Base-by-base conservation (phyloP, 1,140 invertebrate species). In the Drosophila littoralis region DNA sequence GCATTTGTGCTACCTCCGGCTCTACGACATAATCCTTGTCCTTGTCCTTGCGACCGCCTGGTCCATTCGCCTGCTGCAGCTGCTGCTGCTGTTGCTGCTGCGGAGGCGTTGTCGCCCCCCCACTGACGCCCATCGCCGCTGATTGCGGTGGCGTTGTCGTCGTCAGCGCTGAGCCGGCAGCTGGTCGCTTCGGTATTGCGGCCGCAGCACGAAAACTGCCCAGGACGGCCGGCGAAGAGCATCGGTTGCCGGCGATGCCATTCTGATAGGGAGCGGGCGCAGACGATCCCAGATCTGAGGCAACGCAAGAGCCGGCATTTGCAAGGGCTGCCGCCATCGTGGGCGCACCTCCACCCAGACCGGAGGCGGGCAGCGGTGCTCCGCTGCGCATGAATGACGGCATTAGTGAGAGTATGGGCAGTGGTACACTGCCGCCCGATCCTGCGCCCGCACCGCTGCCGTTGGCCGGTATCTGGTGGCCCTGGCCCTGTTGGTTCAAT, bases 351-450 rank as follows among this genome's bases (percentile, higher is more conserved):
- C 70, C 70, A 95, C 70, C 70, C 1, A 73, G 12, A 0, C 69
- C 94, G 95, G 96, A 38, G 17, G 22, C 43, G n/a, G 95, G 92
- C 93, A 94, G 91, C 94, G 94, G 92, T 40, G 85, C 90, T 35
- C 91, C 82, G 55, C 91, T 81, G 63, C 85, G 86, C 91, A 91
- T 92, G 45, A 92, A 92, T 43, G 91, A 86, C 45, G 92, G 92
- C 92, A 92, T 91, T 9, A 92, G 68, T 8, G 91, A 84, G n/a
- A 91, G 75, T 22, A 92, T 91, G 36, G 92, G 92, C 42, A 91
- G 93, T 74, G 92, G 94, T 77, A 94, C 93, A 17, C 59, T 68
- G 46, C 85, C 88, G 22, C 79, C 77, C n/a, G 65, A 46, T 15
- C 54, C 80, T 8, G 69, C 59, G 43, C 75, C 74, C n/a, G 64